Conservation (phyloP, 2,113 vertebrate genomes). For the Rhipidura dahli region DNA sequence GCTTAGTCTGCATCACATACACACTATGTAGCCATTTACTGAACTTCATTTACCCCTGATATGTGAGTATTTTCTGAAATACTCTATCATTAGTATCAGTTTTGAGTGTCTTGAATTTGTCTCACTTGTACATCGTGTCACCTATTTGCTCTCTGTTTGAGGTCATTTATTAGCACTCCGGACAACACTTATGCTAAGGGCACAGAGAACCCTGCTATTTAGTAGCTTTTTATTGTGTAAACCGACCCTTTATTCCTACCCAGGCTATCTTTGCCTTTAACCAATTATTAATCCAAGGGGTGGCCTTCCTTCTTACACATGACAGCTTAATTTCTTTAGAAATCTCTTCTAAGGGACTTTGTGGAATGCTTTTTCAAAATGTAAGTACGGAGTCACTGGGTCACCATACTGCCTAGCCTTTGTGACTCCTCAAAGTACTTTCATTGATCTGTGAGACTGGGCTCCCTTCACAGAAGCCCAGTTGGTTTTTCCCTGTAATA, state of each 20-base stretch:
- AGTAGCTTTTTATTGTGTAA: background rate
- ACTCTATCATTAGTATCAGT: background rate
- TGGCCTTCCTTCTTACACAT: background rate
- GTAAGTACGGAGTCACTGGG: background rate
- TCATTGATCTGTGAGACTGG: background rate
- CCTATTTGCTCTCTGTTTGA: background rate
- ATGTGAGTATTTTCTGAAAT: background rate
- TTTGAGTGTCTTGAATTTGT: background rate
- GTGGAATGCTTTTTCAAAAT: background rate
- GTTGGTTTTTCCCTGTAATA: background rate
- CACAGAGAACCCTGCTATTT: background rate
- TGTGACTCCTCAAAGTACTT: background rate
- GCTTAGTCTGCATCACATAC: background rate
- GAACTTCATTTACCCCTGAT: background rate
- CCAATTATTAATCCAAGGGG: background rate
- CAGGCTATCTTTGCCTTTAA: background rate
- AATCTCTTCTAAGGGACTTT: background rate
- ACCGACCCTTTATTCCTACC: background rate
- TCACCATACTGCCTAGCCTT: background rate
- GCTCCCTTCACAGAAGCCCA: background rate
- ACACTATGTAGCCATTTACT: background rate
- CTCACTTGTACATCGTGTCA: background rate
- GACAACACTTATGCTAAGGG: background rate
- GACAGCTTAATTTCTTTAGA: slow-evolving; percentile 8
- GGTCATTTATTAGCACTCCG: background rate